These are phyloP conservation scores for Pocota personata DNA, from an alignment of 2,888 invertebrate species.

Conservation along the genomic window DNA sequence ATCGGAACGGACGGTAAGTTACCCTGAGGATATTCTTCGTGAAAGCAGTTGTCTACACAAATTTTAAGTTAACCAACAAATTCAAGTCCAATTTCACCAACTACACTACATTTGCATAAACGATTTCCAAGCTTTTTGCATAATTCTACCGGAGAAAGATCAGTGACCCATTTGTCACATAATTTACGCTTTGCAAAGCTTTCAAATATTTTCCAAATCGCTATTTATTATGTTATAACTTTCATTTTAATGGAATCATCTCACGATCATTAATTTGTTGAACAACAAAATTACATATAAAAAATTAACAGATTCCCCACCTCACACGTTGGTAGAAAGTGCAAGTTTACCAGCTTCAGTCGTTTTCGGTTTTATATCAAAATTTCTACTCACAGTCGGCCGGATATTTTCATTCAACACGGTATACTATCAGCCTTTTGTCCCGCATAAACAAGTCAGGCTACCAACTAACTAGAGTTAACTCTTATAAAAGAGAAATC, in stretches of 20 bases:
- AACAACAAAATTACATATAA: neutral
- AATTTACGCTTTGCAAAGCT: neutral
- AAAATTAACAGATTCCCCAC: constrained; percentile 29
- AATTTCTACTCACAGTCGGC: constrained; percentile 26
- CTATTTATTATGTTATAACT: constrained; percentile 16
- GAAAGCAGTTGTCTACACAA: neutral
- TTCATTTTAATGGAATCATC: constrained; percentile 20
- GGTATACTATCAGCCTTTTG: neutral
- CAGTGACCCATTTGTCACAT: neutral
- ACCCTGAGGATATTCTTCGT: neutral
- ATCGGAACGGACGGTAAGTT: neutral
- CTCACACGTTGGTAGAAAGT: constrained; percentile 20
- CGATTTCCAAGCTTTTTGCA: neutral
- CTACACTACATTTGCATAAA: neutral
- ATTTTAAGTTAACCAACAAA: neutral
- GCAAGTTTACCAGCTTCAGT: constrained; percentile 2
- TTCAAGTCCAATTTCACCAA: neutral
- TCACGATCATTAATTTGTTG: neutral
- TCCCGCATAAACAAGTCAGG: neutral
- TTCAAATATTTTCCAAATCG: neutral
- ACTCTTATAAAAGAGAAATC: neutral
- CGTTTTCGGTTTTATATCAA: constrained; percentile 9
- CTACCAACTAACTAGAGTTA: neutral
- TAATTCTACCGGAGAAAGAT: neutral
- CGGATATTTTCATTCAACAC: constrained; percentile 23